These are phyloP conservation scores for Oreochromis mossambicus DNA, from an alignment of 2,797 vertebrate genomes.

Conservation along the genomic window DNA sequence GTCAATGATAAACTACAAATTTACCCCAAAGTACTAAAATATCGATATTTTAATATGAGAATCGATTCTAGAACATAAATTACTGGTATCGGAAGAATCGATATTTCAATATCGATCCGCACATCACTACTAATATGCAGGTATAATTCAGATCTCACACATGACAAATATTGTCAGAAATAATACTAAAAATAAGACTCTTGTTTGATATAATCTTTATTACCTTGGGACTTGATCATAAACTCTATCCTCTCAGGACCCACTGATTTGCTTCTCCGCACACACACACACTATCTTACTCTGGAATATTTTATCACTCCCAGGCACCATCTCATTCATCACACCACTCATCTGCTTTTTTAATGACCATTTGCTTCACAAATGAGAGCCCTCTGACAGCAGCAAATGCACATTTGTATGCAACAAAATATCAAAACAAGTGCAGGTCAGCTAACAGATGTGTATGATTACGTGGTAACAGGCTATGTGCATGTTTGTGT, in stretches of 20 bases:
- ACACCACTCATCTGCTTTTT: constrained; percentile 54
- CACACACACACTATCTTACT: background rate
- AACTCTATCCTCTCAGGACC: background rate
- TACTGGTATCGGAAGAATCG: too few relatives aligned
- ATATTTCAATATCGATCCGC: too few relatives aligned
- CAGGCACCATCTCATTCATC: constrained; percentile 73
- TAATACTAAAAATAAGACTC: background rate
- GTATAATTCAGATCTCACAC: background rate
- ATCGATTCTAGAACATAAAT: too few relatives aligned
- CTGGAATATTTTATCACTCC: constrained; percentile 67
- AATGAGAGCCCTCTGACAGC: constrained; percentile 34
- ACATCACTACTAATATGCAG: background rate
- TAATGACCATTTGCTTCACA: constrained; percentile 52
- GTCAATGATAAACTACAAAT: too few relatives aligned
- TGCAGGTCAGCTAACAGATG: background rate
- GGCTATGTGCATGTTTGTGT: background rate
- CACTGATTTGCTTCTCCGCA: background rate
- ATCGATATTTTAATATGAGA: too few relatives aligned
- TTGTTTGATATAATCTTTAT: background rate
- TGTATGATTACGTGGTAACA: background rate
- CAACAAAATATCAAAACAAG: background rate
- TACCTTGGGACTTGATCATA: background rate
- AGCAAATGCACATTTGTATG: background rate
- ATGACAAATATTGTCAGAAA: background rate
- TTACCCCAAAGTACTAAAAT: too few relatives aligned